Base-by-base conservation (phyloP, 2,888 invertebrate genomes). In the Psylliodes chrysocephalus region DNA sequence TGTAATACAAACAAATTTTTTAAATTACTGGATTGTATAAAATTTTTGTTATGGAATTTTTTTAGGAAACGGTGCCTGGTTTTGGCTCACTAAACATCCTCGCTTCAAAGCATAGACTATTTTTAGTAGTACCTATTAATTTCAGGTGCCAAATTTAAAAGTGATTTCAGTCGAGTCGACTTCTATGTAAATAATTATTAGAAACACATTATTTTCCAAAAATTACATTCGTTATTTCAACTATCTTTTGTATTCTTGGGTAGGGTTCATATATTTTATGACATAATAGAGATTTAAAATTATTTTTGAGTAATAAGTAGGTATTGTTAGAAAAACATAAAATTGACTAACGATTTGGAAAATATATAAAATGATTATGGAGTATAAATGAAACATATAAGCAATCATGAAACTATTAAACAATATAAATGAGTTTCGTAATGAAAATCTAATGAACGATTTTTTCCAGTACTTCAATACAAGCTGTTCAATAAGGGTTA, bases 81-180 rank as follows among this genome's bases (percentile, higher is more conserved):
- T 22, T n/a, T 46, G 46, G 46, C 46, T 46, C 22, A 19, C 22
- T n/a, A n/a, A 14, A 19, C 14, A 46, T 46, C 22, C 14, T 14
- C 46, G 14, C 14, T 46, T 10, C 22, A n/a, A 22, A 46, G 19
- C 22, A 22, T 6, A 12, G 2, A 5, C 25, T 46, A 46, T 46
- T 46, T 46, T 46, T 46, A 46, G 19, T 46, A 46, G 12, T 22
- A 22, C 22, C 19, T 46, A 3, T 46, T 6, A 25, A 46, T 1
- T 46, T 12, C 22, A 46, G 46, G 12, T 46, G 46, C 46, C 46
- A 46, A 46, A 44, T n/a, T n/a, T n/a, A n/a, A n/a, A n/a, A n/a
- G n/a, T n/a, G n/a, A 44, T 19, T 15, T 44, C 44, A 44, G 14
- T 17, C n/a, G 14, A 40, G 14, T 12, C 12, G 19, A 25, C 33